Evolutionary conservation across 1,140 invertebrate species (phyloP).

Genomic region (Pomacea maculata): DNA sequence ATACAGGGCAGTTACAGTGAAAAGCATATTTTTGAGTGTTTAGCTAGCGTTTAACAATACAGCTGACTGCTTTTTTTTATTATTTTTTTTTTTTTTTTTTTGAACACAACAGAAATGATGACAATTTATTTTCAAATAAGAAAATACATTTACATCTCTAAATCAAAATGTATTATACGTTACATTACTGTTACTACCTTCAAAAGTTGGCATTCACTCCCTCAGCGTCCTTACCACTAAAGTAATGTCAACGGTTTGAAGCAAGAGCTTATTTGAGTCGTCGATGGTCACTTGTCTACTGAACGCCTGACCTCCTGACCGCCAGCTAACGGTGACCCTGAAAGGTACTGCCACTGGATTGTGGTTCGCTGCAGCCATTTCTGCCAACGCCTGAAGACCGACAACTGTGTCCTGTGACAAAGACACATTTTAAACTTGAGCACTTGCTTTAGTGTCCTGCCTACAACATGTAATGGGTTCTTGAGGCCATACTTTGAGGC

Average conservation of each 20-base stretch:
- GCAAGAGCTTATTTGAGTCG: conserved; percentile 27
- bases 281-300: conserved; percentile 22
- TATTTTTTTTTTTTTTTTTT: too few species aligned
- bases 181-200: too few species aligned
- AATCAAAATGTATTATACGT: too few species aligned
- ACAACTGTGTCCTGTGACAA: conserved; percentile 40
- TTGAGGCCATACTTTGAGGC: too few species aligned
- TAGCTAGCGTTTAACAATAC: too few species aligned
- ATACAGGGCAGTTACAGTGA: too few species aligned
- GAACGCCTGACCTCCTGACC: background rate
- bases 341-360: conserved; percentile 6
- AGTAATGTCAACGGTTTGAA: conserved; percentile 43
- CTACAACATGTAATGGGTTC: background rate
- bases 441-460: background rate
- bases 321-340: conserved; percentile 20
- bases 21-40: too few species aligned
- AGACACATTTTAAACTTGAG: background rate
- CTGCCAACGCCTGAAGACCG: conserved; percentile 30
- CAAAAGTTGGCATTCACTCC: too few species aligned
- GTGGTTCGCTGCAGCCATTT: conserved; percentile 13
- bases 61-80: too few species aligned
- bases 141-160: too few species aligned
- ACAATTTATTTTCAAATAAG: too few species aligned
- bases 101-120: too few species aligned
- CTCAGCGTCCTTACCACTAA: background rate